Base-by-base conservation (phyloP, 2,888 invertebrate species). In the Heliconius cydno region DNA sequence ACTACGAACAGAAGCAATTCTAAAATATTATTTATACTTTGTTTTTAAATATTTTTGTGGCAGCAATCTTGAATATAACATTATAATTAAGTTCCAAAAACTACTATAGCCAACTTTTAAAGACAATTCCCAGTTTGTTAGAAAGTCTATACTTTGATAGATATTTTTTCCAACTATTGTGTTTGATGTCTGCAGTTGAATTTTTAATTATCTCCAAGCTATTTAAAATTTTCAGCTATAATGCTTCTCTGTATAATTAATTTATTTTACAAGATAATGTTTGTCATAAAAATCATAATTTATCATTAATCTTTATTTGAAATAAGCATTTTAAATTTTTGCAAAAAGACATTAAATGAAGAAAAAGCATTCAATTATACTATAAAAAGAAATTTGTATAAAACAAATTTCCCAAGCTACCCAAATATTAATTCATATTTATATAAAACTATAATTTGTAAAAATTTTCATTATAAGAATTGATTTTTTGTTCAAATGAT, bases 231-330 rank as follows among this genome's bases (percentile, higher is more conserved):
- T n/a, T 30, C 6, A 38, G 60, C 34, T 57, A 30, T 57, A 57
- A 72, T 34, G 72, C 72, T 34, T 72, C 19, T 22, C 52, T 52
- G 19, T 19, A 19, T 52, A 52, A 19, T 19, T 52, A 19, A 19
- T 52, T 22, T 7, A 52, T 52, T 19, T 30, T 81, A 73, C 63
- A 74, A 70, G 74, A 78, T 78, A 78, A 76, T 80, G 67, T 80
- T 72, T 78, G n/a, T 77, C 65, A 73, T n/a, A 34, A 60, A 38
- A 15, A n/a, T 60, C 34, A 34, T 73, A 25, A 60, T 73, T 60
- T 60, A 34, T 57, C 7, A 34, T 38, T n/a, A 73, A 34, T 10
- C 9, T 15, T 46, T 38, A 60, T 38, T n/a, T 60, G 9, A 73
- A 41, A 41, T n/a, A 41, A 25, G 13, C 12, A n/a, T 5, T 38